phyloP scores from a whole-genome alignment of 2,888 invertebrate genomes.

The Apamea epomidion region DNA sequence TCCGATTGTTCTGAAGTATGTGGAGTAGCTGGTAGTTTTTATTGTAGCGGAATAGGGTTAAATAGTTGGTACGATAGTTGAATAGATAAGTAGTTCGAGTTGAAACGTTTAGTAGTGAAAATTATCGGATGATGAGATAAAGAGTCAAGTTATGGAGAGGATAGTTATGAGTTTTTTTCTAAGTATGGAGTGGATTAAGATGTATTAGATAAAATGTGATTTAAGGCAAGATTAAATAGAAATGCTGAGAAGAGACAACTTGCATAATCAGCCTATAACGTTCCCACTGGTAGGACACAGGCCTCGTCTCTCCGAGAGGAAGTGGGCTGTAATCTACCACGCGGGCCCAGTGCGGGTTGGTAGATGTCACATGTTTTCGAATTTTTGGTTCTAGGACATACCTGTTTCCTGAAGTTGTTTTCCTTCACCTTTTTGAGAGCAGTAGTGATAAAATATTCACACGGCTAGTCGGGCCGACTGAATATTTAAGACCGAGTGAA shows the following conservation, averaged over 20 bases:
- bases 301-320: too few species aligned
- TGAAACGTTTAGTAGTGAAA: not conserved
- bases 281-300: not conserved
- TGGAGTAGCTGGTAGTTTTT: conserved; percentile 35
- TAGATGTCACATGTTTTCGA: too few species aligned
- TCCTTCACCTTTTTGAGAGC: too few species aligned
- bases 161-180: not conserved
- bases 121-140: not conserved
- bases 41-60: conserved; percentile 36
- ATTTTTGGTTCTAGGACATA: too few species aligned
- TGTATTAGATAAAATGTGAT: not conserved
- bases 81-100: conserved; percentile 34
- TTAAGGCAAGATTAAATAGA: not conserved
- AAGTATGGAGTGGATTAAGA: not conserved
- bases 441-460: too few species aligned
- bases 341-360: too few species aligned
- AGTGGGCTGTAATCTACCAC: too few species aligned
- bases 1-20: conserved; percentile 57
- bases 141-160: not conserved
- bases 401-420: too few species aligned
- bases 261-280: not conserved
- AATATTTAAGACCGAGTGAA: too few species aligned
- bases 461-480: too few species aligned
- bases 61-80: conserved; percentile 33
- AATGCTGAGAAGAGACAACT: not conserved